Evolutionary conservation across 2,797 vertebrate species (phyloP).

Genomic region (Pogonophryne albipinna): DNA sequence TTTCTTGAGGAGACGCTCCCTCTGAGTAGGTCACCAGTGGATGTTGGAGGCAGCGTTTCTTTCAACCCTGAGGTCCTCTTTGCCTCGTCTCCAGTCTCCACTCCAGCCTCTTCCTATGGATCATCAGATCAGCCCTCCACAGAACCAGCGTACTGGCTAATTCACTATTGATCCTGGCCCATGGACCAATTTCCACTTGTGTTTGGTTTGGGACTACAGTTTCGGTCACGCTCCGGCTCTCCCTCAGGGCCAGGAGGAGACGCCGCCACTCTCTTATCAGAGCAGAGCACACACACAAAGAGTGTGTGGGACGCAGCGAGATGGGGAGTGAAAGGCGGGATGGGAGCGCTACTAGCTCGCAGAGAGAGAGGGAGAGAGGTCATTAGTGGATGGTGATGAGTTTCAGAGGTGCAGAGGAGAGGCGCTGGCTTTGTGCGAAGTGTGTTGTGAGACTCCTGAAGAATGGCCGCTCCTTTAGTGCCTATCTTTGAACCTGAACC

Average conservation of each 20-base stretch:
- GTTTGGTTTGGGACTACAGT: slow-evolving; percentile 85
- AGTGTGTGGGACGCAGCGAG: slow-evolving; percentile 56
- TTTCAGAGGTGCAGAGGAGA: slow-evolving; percentile 48
- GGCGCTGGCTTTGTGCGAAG: slow-evolving; percentile 50
- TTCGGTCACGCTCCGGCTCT: slow-evolving; percentile 79
- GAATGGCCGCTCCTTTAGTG: slow-evolving; percentile 7
- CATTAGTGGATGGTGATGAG: slow-evolving; percentile 75
- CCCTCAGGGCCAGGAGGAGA: slow-evolving; percentile 73
- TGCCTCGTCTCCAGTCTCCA: slow-evolving; percentile 58
- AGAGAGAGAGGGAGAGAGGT: slow-evolving; percentile 66
- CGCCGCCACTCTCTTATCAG: slow-evolving; percentile 79
- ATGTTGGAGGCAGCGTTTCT: not conserved
- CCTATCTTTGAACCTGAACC: slow-evolving; percentile 4
- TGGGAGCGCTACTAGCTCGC: slow-evolving; percentile 70
- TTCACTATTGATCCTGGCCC: slow-evolving; percentile 87
- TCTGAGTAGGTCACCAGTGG: slow-evolving; percentile 35
- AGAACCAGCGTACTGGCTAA: slow-evolving; percentile 85
- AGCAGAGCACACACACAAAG: slow-evolving; percentile 67
- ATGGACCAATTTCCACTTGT: slow-evolving; percentile 81
- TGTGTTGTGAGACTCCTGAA: slow-evolving; percentile 15
- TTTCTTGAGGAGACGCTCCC: slow-evolving; percentile 30
- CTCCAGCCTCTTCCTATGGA: slow-evolving; percentile 73
- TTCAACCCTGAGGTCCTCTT: slow-evolving; percentile 37
- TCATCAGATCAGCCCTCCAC: slow-evolving; percentile 77
- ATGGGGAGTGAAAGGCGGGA: slow-evolving; percentile 58